A percentile compares a stretch with the other conserved stretches of the same genome.
These are phyloP conservation scores for Pecten maximus DNA, from an alignment of 2,888 invertebrate species.

Conservation along the genomic window DNA sequence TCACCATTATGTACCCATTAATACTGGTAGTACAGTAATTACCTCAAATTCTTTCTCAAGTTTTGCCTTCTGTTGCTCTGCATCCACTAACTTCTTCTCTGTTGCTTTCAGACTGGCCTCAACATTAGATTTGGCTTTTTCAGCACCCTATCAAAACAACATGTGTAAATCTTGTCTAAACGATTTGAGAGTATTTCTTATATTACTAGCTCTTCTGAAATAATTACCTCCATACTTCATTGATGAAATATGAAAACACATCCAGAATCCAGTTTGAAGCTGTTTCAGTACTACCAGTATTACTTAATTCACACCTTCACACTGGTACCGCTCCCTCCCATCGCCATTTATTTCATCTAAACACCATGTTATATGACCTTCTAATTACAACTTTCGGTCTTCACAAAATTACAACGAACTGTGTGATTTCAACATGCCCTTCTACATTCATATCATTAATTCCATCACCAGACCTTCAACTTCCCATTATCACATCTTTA, in stretches of 20 bases:
- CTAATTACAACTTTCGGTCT: too few species aligned
- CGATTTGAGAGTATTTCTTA: too few species aligned
- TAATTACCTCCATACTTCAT: neutral
- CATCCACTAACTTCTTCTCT: conserved; percentile 71
- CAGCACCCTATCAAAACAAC: conserved; percentile 64
- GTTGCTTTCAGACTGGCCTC: conserved; percentile 74
- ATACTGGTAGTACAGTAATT: conserved; percentile 35
- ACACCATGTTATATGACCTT: neutral
- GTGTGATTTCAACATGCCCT: neutral
- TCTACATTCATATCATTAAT: neutral
- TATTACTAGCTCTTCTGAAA: neutral
- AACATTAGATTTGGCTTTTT: conserved; percentile 66
- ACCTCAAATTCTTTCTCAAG: conserved; percentile 60
- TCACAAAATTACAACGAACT: neutral
- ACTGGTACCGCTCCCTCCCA: neutral
- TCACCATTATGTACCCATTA: neutral
- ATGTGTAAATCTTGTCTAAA: neutral
- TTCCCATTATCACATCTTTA: neutral
- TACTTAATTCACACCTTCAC: neutral
- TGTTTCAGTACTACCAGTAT: conserved; percentile 35
- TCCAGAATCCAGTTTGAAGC: neutral
- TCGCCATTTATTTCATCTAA: neutral
- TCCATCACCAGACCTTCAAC: neutral
- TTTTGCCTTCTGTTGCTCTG: conserved; percentile 61
- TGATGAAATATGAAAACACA: neutral